Evolutionary conservation across 2,113 vertebrate genomes (phyloP).

Genomic region (Rhynchomys soricoides): DNA sequence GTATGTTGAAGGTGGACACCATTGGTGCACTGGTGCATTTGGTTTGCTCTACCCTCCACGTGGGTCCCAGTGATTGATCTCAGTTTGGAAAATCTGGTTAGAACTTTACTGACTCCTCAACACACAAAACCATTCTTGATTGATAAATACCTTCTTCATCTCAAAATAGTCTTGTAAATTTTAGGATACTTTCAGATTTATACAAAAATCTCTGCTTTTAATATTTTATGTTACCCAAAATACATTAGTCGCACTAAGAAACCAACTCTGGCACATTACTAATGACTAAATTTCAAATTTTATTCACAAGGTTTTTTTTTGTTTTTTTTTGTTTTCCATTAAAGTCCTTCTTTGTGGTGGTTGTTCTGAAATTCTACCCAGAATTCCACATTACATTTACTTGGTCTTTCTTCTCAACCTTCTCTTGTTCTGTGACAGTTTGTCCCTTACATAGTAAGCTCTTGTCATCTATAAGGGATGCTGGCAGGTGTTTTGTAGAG

Average conservation of each 20-base stretch:
- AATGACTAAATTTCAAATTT: neutral
- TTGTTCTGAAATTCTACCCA: neutral
- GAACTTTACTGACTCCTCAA: neutral
- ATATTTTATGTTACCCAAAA: neutral
- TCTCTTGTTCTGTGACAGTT: neutral
- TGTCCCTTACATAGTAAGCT: neutral
- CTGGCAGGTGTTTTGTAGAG: neutral
- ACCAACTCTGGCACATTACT: neutral
- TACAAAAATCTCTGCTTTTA: neutral
- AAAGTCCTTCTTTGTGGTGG: neutral
- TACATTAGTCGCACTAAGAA: neutral
- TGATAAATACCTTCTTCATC: neutral
- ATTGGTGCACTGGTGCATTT: neutral
- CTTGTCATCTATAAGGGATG: neutral
- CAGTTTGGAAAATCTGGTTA: neutral
- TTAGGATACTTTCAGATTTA: neutral
- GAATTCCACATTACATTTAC: neutral
- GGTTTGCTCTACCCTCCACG: neutral
- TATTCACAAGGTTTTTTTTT: neutral
- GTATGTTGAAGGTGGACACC: neutral
- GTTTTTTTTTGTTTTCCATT: neutral
- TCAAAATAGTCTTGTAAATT: neutral
- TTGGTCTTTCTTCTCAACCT: neutral
- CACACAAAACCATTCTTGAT: neutral
- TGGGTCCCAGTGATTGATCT: neutral